These are phyloP conservation scores for Neuroterus valhalla DNA, from an alignment of 1,140 invertebrate genomes.

Conservation along the genomic window DNA sequence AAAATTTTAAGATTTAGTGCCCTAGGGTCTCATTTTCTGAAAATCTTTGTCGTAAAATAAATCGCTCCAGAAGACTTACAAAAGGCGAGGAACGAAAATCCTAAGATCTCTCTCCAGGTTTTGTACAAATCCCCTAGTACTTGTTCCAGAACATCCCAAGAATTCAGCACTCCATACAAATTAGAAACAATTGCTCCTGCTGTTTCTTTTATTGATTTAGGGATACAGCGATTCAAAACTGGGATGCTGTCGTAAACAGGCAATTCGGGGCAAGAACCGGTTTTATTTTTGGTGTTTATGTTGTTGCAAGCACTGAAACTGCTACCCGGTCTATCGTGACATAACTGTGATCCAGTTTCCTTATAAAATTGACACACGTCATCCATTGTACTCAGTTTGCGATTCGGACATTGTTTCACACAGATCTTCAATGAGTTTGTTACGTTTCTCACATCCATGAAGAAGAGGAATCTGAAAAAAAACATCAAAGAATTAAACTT, in stretches of 20 bases:
- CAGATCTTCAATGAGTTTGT: slow-evolving; percentile 89
- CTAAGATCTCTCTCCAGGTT: slow-evolving; percentile 89
- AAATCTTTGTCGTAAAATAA: not conserved
- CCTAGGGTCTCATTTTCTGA: no score
- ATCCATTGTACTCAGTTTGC: slow-evolving; percentile 77
- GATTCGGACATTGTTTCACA: slow-evolving; percentile 89
- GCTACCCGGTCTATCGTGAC: slow-evolving; percentile 77
- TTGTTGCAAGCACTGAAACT: slow-evolving; percentile 68
- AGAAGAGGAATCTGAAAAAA: slow-evolving; percentile 84
- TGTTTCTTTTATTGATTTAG: slow-evolving; percentile 80
- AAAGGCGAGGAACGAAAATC: slow-evolving; percentile 87
- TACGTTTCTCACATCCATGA: slow-evolving; percentile 86
- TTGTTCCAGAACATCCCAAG: slow-evolving; percentile 91
- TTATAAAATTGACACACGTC: slow-evolving; percentile 86
- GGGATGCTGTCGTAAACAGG: slow-evolving; percentile 84
- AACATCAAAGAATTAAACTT: slow-evolving; percentile 26
- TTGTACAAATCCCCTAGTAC: slow-evolving; percentile 91
- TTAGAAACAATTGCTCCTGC: slow-evolving; percentile 79
- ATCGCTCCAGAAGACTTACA: slow-evolving; percentile 75
- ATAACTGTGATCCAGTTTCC: slow-evolving; percentile 84
- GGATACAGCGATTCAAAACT: slow-evolving; percentile 92
- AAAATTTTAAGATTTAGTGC: slow-evolving; percentile 35
- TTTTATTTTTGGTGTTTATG: slow-evolving; percentile 76
- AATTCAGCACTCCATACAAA: slow-evolving; percentile 88
- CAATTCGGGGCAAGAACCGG: slow-evolving; percentile 83